Base-by-base conservation (phyloP, 2,113 vertebrate genomes). In the Verasper variegatus region DNA sequence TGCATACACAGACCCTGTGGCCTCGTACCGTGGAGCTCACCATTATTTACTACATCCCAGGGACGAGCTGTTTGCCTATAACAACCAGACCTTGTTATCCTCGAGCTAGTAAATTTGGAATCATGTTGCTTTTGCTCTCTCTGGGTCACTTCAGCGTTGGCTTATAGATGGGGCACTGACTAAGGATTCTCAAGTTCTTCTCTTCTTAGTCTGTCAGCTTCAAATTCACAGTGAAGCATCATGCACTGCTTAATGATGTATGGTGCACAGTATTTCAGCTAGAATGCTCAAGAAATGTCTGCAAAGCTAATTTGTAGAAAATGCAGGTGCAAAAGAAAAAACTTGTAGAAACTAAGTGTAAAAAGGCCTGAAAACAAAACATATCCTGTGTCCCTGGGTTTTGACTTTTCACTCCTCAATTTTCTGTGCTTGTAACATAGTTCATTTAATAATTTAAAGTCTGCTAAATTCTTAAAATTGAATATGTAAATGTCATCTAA, bases 31-130 rank as follows among this genome's bases (percentile, higher is more conserved):
- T 55, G 71, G 78, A 42, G 37, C 66, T 72, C 45, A 21, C 52
- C 21, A 71, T 92, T 94, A 94, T 94, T 94, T 94, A 93, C 90
- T 85, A 89, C 73, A 37, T 88, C 85, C 78, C 74, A 20, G 92
- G 80, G 93, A 91, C 70, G 10, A 65, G 60, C 77, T 92, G 94
- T 93, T 94, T 93, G 86, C 89, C 90, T 87, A 42, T 42, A 91
- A 88, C 69, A 87, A 84, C 74, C 81, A 71, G 91, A 94, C 87
- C 89, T 87, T 92, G 80, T 88, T 91, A 88, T 93, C 92, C 87
- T 72, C 17, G 55, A 66, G 68, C 58, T 91, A 84, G 81, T 93
- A 94, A 90, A 94, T 95, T 92, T 84, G 59, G 70, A 80, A 71
- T 74, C 54, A 71, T 81, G 82, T 88, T 92, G 90, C 85, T 90